A percentile compares a stretch with the other conserved stretches of the same genome.
These are phyloP conservation scores for Parapristionchus giblindavisi DNA, from an alignment of 2,888 invertebrate genomes.

Conservation along the genomic window DNA sequence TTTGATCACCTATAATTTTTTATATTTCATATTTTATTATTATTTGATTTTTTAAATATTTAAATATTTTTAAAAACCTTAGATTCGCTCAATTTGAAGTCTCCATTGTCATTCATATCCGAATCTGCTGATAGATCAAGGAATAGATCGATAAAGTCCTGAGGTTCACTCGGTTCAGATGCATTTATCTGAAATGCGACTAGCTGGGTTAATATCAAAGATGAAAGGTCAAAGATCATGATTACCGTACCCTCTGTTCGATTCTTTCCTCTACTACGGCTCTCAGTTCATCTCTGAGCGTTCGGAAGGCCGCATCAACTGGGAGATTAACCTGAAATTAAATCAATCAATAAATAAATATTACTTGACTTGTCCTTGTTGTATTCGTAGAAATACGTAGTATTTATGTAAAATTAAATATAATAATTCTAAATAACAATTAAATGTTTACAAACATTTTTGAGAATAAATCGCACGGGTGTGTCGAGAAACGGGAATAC, in stretches of 20 bases:
- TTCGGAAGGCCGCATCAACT: neutral
- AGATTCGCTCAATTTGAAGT: conserved; percentile 11
- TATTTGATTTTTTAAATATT: neutral
- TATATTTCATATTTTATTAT: neutral
- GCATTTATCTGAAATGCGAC: neutral
- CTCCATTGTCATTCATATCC: neutral
- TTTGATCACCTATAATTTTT: conserved; percentile 15
- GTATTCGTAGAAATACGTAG: no score
- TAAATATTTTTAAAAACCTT: neutral
- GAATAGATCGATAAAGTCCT: conserved; percentile 60
- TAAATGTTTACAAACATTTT: neutral
- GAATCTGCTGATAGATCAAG: conserved; percentile 51
- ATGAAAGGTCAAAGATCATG: neutral
- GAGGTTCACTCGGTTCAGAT: neutral
- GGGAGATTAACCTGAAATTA: conserved; percentile 1
- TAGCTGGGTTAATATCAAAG: neutral
- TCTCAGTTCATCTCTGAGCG: conserved; percentile 8
- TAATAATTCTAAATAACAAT: neutral
- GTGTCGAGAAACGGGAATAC: conserved; percentile 10
- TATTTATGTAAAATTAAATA: neutral
- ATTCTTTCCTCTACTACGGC: neutral
- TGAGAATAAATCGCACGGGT: neutral
- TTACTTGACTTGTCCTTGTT: neutral
- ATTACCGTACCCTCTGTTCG: neutral
- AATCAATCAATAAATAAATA: no score